Base-by-base conservation (phyloP, 2,797 vertebrate genomes). In the Sandelia bainsii region DNA sequence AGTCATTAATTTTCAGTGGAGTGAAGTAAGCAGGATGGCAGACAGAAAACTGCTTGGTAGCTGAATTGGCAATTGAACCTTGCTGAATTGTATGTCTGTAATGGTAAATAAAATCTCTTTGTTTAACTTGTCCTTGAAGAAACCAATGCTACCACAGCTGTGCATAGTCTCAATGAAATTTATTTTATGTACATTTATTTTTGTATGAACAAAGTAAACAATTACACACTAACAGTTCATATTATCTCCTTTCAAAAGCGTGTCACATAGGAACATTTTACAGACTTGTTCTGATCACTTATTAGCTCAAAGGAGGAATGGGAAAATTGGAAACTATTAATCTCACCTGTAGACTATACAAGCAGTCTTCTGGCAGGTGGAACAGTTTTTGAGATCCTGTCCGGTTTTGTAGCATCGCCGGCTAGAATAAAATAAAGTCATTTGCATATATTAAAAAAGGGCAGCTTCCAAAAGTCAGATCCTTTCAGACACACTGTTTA, bases 331-430 rank as follows among this genome's bases (percentile, higher is more conserved):
- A 25, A 48, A 20, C 58, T 44, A n/a, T 27, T 14, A 22, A 22
- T 80, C 91, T 93, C 95, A 98, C 98, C 97, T 99, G 96, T 99
- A 99, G 68, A 99, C 96, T 87, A 98, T 96, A 81, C 98, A 98
- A 5, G 98, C 97, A 0, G 96, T 98, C 92, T 96, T 97, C 95
- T 98, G 97, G 70, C 97, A 98, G 77, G 95, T 97, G 42, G 95
- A 94, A 92, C 97, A 98, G 59, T 96, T 97, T 93, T 94, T 96
- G 62, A 98, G 94, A 83, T 98, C 96, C 91, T 97, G 97, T 84
- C 97, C 97, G 1, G 95, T 97, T 87, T 94, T 95, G 70, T 94
- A 95, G 93, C 94, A 94, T 90, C 94, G 93, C 22, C 93, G 89
- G 59, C 93, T 94, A 49, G 46, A 73, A 86, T 50, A 54, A 61